Conservation (phyloP, 2,113 vertebrate species). For the Reinhardtius hippoglossoides region DNA sequence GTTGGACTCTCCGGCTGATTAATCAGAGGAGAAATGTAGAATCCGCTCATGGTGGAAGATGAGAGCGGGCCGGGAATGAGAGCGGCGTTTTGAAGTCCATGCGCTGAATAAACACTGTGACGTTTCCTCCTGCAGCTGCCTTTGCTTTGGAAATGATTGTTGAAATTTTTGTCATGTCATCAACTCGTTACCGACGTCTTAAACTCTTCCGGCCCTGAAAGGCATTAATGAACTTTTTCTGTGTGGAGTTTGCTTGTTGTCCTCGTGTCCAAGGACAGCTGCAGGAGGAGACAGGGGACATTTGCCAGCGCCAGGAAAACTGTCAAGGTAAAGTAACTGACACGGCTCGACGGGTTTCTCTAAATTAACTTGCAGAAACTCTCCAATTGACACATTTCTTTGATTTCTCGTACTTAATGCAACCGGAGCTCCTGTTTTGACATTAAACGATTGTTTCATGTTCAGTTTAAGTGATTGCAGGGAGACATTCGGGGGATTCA, state of each 20-base stretch:
- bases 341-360: not conserved
- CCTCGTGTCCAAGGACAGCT: no score
- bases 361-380: not conserved
- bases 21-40: constrained; percentile 61
- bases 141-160: constrained; percentile 11
- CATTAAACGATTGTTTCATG: no score
- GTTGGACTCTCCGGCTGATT: constrained; percentile 51
- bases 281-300: no score
- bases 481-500: no score
- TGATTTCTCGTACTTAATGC: not conserved
- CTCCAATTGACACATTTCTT: not conserved
- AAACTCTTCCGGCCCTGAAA: not conserved
- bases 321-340: not conserved
- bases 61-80: constrained; percentile 6
- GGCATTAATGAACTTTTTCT: not conserved
- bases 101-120: constrained; percentile 32
- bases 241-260: no score
- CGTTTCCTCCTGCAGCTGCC: constrained; percentile 24
- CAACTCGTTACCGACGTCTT: not conserved
- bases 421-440: no score
- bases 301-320: no score
- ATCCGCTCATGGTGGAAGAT: constrained; percentile 42
- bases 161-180: not conserved
- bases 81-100: constrained; percentile 33
- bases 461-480: no score